These are phyloP conservation scores for Panopea generosa DNA, from an alignment of 2,888 invertebrate genomes.

Conservation along the genomic window DNA sequence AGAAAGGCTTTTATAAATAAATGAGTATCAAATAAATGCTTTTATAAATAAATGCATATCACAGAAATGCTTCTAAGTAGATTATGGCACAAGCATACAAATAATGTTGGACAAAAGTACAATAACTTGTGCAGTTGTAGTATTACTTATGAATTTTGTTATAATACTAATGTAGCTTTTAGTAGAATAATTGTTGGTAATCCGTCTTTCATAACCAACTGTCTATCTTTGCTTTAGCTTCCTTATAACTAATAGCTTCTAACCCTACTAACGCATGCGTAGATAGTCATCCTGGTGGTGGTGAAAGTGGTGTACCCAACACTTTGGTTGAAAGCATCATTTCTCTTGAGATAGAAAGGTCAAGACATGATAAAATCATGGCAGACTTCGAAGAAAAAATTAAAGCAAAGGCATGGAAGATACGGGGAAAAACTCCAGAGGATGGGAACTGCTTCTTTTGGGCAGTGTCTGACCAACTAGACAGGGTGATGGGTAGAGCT, in stretches of 20 bases:
- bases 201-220: constrained; percentile 2
- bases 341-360: background rate
- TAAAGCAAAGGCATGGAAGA: constrained; percentile 31
- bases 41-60: background rate
- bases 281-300: constrained; percentile 1
- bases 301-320: constrained; percentile 4
- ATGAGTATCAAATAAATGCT: background rate
- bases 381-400: background rate
- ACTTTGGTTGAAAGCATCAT: constrained; percentile 4
- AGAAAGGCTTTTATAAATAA: background rate
- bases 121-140: constrained; percentile 1
- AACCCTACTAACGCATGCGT: background rate
- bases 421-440: constrained; percentile 30
- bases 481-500: background rate
- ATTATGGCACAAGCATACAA: constrained; percentile 2
- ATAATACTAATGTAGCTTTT: constrained; percentile 3
- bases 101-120: constrained; percentile 3
- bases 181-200: constrained; percentile 1
- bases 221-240: background rate
- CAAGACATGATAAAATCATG: background rate
- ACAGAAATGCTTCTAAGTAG: background rate
- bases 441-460: constrained; percentile 50
- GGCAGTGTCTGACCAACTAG: constrained; percentile 42
- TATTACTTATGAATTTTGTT: constrained; percentile 1
- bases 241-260: constrained; percentile 1